Evolutionary conservation across 2,113 vertebrate genomes (phyloP).

Genomic region (Archilochus colubris): DNA sequence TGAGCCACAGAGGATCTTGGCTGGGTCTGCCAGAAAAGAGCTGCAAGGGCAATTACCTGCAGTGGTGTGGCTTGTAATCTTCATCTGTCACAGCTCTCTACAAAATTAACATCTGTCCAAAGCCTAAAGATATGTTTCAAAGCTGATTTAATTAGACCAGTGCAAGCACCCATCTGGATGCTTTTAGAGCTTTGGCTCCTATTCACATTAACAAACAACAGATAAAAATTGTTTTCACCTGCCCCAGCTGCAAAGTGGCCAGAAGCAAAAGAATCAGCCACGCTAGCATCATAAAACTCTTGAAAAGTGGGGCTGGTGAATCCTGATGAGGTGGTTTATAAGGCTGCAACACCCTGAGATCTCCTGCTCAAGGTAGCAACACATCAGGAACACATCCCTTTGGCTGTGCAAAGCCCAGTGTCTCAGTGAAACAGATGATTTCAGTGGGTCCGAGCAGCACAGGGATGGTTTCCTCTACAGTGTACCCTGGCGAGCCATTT

Average conservation of each 20-base stretch:
- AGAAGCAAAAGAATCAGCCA: background rate
- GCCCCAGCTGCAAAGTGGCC: background rate
- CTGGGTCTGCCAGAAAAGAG: background rate
- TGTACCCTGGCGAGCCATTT: background rate
- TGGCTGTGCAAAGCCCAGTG: background rate
- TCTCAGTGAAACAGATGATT: background rate
- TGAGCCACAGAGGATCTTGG: background rate
- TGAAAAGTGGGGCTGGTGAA: background rate
- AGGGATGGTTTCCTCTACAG: background rate
- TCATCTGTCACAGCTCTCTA: conserved; percentile 30
- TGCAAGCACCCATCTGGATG: conserved; percentile 47
- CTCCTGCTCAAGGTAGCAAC: background rate
- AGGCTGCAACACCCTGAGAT: background rate
- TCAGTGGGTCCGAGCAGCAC: accelerated
- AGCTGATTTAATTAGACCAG: conserved; percentile 49
- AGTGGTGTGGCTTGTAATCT: conserved; percentile 37
- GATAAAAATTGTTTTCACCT: background rate
- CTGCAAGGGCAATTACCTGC: background rate
- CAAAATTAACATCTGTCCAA: conserved; percentile 58
- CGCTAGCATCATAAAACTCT: background rate
- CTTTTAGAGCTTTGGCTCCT: conserved; percentile 1
- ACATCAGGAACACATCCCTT: background rate
- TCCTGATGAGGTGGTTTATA: background rate
- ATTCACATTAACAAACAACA: background rate
- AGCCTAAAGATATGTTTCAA: conserved; percentile 46